phyloP scores from a whole-genome alignment of 2,888 invertebrate species.

The Glaucopsyche alexis region DNA sequence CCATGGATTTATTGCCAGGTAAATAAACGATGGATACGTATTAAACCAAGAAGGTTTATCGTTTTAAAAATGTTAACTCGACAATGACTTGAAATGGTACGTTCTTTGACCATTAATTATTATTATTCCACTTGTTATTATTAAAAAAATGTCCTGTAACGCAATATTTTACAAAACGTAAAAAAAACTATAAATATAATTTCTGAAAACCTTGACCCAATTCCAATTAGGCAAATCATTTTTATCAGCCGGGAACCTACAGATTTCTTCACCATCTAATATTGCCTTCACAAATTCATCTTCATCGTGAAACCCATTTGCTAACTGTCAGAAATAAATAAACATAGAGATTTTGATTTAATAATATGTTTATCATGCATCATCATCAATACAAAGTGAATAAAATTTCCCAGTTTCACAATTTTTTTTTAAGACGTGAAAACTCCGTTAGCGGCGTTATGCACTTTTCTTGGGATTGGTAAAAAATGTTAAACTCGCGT shows the following conservation, averaged over 20 bases:
- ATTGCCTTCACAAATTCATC: conserved; percentile 80
- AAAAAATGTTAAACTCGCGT: no score
- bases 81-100: neutral
- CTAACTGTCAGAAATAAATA: conserved; percentile 48
- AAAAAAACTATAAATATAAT: conserved; percentile 6
- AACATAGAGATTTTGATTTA: neutral
- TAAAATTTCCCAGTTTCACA: neutral
- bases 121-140: no score
- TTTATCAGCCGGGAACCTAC: conserved; percentile 81
- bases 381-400: conserved; percentile 21
- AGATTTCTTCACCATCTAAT: conserved; percentile 82
- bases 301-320: conserved; percentile 82
- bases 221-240: conserved; percentile 83
- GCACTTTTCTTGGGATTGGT: no score
- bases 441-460: no score
- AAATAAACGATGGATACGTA: neutral
- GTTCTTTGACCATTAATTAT: neutral
- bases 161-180: neutral
- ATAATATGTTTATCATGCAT: neutral
- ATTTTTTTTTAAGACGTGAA: no score
- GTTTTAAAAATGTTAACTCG: no score
- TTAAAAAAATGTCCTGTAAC: neutral
- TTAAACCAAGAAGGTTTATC: no score
- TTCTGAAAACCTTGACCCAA: conserved; percentile 82
- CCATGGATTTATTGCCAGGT: neutral